These are phyloP conservation scores for Delia radicum DNA, from an alignment of 1,140 invertebrate genomes.

Conservation along the genomic window DNA sequence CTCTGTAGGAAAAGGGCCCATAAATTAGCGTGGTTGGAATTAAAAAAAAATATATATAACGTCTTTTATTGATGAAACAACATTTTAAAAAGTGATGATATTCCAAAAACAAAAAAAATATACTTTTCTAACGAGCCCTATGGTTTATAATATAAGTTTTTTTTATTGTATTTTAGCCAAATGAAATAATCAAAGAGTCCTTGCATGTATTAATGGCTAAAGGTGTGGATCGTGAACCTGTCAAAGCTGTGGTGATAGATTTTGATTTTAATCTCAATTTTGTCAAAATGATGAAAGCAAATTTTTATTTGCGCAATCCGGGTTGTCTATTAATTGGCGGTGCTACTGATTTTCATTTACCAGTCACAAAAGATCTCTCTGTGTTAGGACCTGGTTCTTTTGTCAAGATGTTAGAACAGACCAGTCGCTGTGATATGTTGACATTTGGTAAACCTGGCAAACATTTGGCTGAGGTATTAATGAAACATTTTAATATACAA, in stretches of 20 bases:
- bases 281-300: slow-evolving; percentile 56
- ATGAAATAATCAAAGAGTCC: slow-evolving; percentile 44
- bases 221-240: slow-evolving; percentile 52
- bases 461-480: slow-evolving; percentile 54
- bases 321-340: slow-evolving; percentile 58
- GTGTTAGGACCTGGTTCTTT: slow-evolving; percentile 57
- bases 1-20: too few relatives aligned
- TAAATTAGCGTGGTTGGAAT: too few relatives aligned
- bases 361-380: slow-evolving; percentile 43
- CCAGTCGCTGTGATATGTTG: slow-evolving; percentile 54
- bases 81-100: too few relatives aligned
- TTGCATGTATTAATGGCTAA: slow-evolving; percentile 47
- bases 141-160: neutral
- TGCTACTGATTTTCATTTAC: slow-evolving; percentile 57
- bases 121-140: too few relatives aligned
- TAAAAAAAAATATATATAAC: too few relatives aligned
- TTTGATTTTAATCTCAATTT: slow-evolving; percentile 58
- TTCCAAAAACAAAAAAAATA: too few relatives aligned
- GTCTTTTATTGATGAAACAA: too few relatives aligned
- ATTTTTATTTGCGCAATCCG: slow-evolving; percentile 55
- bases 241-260: slow-evolving; percentile 60
- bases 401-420: slow-evolving; percentile 55
- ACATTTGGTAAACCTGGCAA: slow-evolving; percentile 60
- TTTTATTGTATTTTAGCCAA: slow-evolving; percentile 38
- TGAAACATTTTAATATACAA: slow-evolving; percentile 54